Evolutionary conservation across 2,888 invertebrate genomes (phyloP), one percentile per base, ranked within the genome.

Genomic region (Aplocera efformata): DNA sequence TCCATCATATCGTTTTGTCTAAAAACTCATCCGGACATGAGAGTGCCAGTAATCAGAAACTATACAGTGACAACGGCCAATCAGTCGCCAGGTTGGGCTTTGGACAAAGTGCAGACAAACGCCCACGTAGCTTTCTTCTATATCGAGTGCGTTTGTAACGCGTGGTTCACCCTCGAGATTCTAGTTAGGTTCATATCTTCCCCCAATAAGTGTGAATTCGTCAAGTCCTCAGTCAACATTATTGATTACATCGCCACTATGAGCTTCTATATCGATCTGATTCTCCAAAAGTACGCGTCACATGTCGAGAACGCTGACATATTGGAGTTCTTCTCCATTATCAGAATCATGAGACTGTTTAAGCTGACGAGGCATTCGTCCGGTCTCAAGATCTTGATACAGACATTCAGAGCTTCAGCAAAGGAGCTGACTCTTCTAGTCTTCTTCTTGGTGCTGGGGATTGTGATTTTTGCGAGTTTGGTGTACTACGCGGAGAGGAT

Each of bases 1-100:
- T 99, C 99, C 60, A 99, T 99, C 80, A 91, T 99, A 82, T 98
- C 99, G 63, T 99, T 99, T 91, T 99, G 99, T 90, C 92, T 99
- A 77, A 99, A 99, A 91, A 99, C 99, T 31, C 99, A 99, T 88
- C 99, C 99, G 54, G 98, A 97, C 84, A 96, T 98, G 96, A 91
- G 98, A 67, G 96, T 96, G 67, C 98, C 98, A 51, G 92, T 94
- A 66, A 94, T 97, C 60, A 90, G 91, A 63, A 94, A 95, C 86
- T 91, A 93, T 67, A 91, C 94, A 49, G 94, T 96, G 63, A 91
- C 91, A 59, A 94, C 93, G 28, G 92, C 94, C 29, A 91, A 91
- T 67, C 93, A 94, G 67, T 90, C 91, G 56, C 92, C 92, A 41
- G 91, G 92, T 56, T 97, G 96, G 95, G 94, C 93, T 40, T 86